Conservation (phyloP, 1,140 invertebrate genomes). For the Dendrolimus kikuchii region DNA sequence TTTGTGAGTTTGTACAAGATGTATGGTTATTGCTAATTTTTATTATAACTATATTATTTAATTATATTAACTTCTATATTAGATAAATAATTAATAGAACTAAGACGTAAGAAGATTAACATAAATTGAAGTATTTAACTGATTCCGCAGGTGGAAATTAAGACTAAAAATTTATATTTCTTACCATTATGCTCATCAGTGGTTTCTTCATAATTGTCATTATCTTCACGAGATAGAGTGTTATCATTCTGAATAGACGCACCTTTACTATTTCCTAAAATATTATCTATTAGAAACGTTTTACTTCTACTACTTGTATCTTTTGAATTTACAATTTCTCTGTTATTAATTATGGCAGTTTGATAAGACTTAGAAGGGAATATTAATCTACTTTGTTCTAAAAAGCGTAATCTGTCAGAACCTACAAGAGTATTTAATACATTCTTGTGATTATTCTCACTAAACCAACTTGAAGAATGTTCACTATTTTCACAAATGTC, state of each 20-base stretch:
- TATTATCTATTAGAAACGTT: conserved; percentile 64
- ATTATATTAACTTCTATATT: no score
- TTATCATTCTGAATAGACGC: conserved; percentile 16
- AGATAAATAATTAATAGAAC: no score
- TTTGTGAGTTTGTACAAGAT: no score
- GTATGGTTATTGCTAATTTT: no score
- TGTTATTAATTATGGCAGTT: conserved; percentile 28
- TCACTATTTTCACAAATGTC: conserved; percentile 64
- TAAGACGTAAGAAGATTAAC: no score
- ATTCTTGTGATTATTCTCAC: conserved; percentile 21
- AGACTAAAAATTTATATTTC: conserved; percentile 7
- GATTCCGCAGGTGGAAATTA: not conserved
- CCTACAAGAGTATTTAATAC: conserved; percentile 16
- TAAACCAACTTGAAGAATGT: conserved; percentile 12
- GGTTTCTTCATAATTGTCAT: conserved; percentile 39
- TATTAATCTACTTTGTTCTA: conserved; percentile 26
- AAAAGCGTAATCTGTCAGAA: conserved; percentile 24
- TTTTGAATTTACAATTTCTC: conserved; percentile 17
- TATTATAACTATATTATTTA: no score
- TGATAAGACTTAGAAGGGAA: conserved; percentile 22
- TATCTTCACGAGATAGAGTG: conserved; percentile 17
- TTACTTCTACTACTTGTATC: conserved; percentile 41
- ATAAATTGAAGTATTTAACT: no score
- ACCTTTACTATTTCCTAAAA: conserved; percentile 53
- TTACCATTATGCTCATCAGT: conserved; percentile 62